A percentile compares a stretch with the other conserved stretches of the same genome.
These are phyloP conservation scores for Cyprinella venusta DNA, from an alignment of 2,797 vertebrate genomes.

Conservation along the genomic window DNA sequence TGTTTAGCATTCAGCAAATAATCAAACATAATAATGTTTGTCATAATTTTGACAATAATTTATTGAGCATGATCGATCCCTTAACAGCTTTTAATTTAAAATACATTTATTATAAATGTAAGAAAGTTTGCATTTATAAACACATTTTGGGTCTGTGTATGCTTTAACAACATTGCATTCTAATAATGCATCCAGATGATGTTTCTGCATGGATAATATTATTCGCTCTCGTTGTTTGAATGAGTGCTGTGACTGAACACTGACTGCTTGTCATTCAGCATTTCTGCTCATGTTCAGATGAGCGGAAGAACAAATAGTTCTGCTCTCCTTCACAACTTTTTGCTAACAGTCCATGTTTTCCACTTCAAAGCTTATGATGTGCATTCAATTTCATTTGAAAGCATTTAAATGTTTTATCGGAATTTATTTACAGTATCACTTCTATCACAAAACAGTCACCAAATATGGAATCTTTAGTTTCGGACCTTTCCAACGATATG, in stretches of 20 bases:
- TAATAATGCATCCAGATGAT: conserved; percentile 6
- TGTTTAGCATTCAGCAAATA: conserved; percentile 2
- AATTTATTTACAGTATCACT: too few relatives aligned
- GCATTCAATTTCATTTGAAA: not conserved
- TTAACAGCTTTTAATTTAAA: not conserved
- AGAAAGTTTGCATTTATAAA: not conserved
- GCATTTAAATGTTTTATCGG: too few relatives aligned
- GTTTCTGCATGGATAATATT: conserved; percentile 6
- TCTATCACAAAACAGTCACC: too few relatives aligned
- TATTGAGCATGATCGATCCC: not conserved
- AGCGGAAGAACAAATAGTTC: conserved; percentile 21
- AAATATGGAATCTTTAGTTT: too few relatives aligned
- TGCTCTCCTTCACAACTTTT: not conserved
- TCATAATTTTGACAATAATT: not conserved
- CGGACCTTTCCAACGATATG: too few relatives aligned
- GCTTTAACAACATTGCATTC: not conserved
- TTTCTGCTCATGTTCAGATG: conserved; percentile 31
- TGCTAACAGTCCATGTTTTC: conserved; percentile 6
- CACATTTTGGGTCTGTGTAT: not conserved
- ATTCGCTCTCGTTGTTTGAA: not conserved
- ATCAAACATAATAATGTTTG: not conserved
- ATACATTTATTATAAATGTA: not conserved
- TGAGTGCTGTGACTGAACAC: conserved; percentile 20
- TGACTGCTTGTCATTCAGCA: conserved; percentile 28
- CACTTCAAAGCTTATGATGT: not conserved